Conservation (phyloP, 2,113 vertebrate species). For the Rhipidura dahli region DNA sequence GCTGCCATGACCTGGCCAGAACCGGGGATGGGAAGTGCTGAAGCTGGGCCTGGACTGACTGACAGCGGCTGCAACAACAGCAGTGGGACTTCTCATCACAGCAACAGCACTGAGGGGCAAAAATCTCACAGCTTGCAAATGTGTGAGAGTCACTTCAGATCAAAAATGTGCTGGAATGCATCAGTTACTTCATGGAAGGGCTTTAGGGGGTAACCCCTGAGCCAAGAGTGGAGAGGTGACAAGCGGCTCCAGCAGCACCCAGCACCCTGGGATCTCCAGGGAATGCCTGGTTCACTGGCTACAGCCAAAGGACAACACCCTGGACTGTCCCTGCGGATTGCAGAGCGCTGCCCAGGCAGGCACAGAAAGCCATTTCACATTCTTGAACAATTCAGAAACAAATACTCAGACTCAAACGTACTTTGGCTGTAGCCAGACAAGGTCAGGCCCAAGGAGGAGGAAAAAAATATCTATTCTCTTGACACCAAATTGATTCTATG, state of each 20-base stretch:
- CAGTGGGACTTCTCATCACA: background rate
- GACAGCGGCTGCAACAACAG: background rate
- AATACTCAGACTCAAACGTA: background rate
- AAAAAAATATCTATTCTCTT: background rate
- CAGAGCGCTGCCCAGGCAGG: background rate
- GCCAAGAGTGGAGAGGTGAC: background rate
- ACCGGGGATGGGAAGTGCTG: background rate
- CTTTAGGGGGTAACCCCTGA: background rate
- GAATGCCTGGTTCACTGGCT: background rate
- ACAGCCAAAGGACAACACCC: background rate
- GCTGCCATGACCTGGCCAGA: background rate
- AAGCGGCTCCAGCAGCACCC: background rate
- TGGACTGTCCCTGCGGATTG: background rate
- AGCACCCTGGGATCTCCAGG: background rate
- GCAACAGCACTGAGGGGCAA: background rate
- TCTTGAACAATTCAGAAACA: background rate
- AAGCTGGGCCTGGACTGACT: background rate
- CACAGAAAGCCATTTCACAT: background rate
- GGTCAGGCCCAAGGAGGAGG: background rate
- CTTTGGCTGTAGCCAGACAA: background rate
- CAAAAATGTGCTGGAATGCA: background rate
- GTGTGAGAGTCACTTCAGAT: background rate
- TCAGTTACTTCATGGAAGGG: background rate
- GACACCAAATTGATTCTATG: background rate
- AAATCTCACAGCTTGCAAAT: background rate